These are phyloP conservation scores for Nematostella vectensis DNA, from an alignment of 92 coral and sea anemone species.

Conservation along the genomic window DNA sequence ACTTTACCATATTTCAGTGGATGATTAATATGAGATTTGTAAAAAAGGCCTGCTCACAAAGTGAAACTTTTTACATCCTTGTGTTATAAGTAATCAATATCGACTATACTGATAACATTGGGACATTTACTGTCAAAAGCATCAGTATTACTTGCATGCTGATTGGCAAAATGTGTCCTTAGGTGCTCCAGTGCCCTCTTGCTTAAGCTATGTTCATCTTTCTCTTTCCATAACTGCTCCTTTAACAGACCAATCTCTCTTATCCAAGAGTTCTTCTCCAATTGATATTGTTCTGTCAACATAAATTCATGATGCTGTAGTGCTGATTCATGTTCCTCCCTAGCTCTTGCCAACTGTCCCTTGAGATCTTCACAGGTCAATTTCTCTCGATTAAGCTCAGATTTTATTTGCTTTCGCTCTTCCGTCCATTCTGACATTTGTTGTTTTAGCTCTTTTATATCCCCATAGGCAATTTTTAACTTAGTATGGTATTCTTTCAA, in stretches of 20 bases:
- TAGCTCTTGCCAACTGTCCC: conserved; percentile 24
- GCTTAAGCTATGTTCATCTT: conserved; percentile 56
- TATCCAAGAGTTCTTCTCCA: conserved; percentile 34
- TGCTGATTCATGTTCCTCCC: conserved; percentile 30
- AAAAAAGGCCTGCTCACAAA: too few relatives aligned
- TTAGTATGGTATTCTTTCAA: conserved; percentile 42
- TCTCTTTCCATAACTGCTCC: conserved; percentile 44
- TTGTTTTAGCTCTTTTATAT: conserved; percentile 27
- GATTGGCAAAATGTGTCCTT: conserved; percentile 68
- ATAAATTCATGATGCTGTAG: conserved; percentile 27
- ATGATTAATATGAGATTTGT: too few relatives aligned
- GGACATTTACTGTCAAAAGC: not conserved
- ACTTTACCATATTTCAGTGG: too few relatives aligned
- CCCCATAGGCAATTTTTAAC: conserved; percentile 40
- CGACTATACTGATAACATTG: conserved; percentile 46
- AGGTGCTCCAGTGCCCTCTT: conserved; percentile 79
- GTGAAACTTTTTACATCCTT: not conserved
- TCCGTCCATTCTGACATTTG: conserved; percentile 28
- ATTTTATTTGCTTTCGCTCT: conserved; percentile 22
- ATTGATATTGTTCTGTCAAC: conserved; percentile 46
- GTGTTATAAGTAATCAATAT: conserved; percentile 42
- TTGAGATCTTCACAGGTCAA: conserved; percentile 41
- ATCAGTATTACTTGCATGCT: conserved; percentile 21
- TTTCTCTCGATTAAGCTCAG: conserved; percentile 43
- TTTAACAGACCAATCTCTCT: conserved; percentile 36